Base-by-base conservation (phyloP, 2,113 vertebrate species). In the Cheilinus undulatus region DNA sequence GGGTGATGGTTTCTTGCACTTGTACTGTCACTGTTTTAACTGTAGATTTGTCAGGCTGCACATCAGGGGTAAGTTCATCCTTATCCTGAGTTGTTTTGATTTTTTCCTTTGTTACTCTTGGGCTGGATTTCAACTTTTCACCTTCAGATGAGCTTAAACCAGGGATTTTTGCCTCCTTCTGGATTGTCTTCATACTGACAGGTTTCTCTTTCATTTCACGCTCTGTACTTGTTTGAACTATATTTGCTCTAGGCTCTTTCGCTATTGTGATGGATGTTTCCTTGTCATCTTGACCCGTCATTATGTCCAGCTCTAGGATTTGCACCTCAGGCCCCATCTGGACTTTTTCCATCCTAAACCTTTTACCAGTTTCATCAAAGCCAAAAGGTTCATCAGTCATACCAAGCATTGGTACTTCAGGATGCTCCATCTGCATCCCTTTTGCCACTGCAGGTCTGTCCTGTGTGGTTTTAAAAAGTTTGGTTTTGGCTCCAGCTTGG, bases 301-400 rank as follows among this genome's bases (percentile, higher is more conserved):
- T 2, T 20, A 68, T 48, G 36, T 69, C 45, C 8, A 69, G 34
- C 11, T 78, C 66, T 24, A 76, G 3, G 32, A 61, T 22, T 17
- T 1, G 11, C 11, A 68, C 34, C 19, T 64, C 49, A 30, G 74
- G n/a, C 6, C 23, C 27, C 12, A 42, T 32, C 0, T 30, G 24
- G 23, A 61, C 57, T 51, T 64, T 20, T 43, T 75, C 51, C 32
- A 65, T 22, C 4, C 5, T 66, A 10, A 30, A 8, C 19, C 2
- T 5, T 45, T 45, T 20, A 6, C 42, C 13, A 51, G 56, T 28
- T 23, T 58, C 45, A 26, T 34, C 34, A 20, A 52, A 3, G n/a
- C 14, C 8, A 23, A 54, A 34, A 22, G 52, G 23, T 22, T 8
- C n/a, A 11, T 57, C 23, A 10, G n/a, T 1, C 6, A 30, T 32